Evolutionary conservation across 2,113 vertebrate species (phyloP), one percentile per base, ranked within the genome.

Genomic region (Pseudorectes ferrugineus): DNA sequence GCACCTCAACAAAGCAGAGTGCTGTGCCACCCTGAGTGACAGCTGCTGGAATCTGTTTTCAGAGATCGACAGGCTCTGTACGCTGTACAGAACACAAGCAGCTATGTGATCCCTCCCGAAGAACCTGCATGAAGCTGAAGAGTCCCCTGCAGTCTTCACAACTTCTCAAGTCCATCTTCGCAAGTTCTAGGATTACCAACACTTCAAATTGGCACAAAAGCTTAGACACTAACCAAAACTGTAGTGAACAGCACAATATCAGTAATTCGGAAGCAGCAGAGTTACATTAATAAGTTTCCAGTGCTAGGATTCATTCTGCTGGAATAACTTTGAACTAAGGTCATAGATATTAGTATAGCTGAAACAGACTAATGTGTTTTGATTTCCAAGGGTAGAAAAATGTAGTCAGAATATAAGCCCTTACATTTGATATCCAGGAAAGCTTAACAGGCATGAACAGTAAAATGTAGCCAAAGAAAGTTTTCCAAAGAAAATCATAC

Each of bases 21-120:
- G 40, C 61, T 29, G 51, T 45, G 78, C 25, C 62, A 45, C 33
- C 15, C 35, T 8, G 26, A 81, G 61, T 4, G 68, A 40, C 43
- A 52, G 91, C 57, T 36, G 42, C 36, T 42, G 46, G 36, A n/a
- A 77, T 14, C 29, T 6, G 18, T 8, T 43, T 9, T 13, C 13
- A 3, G 58, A 83, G 51, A 43, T 1, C 0, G 0, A n/a, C 9
- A 33, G 18, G 51, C 14, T 55, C 82, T 3, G 6, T 3, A 13
- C 0, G 1, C 28, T 4, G 1, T 10, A 54, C 21, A 28, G 11
- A 31, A 61, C 58, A 58, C 3, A 2, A 59, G 29, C 40, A 59
- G 76, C 59, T 58, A 9, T 5, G n/a, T 0, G 1, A n/a, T 21
- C 43, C 18, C 57, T 68, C 29, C 40, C 33, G 6, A 45, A 58